A percentile compares a stretch with the other conserved stretches of the same genome.
These are phyloP conservation scores for Drosophila quinaria DNA, from an alignment of 2,888 invertebrate species.

Conservation along the genomic window DNA sequence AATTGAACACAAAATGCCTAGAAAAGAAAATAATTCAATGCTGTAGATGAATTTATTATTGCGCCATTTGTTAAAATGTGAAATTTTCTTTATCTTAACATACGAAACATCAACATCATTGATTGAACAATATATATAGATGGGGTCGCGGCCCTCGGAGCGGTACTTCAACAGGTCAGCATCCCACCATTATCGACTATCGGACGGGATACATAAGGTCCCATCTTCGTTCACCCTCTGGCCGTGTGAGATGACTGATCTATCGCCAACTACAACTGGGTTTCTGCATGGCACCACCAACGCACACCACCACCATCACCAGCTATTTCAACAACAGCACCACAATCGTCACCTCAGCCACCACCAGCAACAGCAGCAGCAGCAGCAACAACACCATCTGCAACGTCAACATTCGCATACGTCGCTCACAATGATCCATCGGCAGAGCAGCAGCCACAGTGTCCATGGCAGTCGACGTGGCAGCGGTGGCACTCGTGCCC, in stretches of 20 bases:
- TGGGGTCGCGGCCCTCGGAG: constrained; percentile 92
- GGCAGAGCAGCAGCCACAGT: constrained; percentile 77
- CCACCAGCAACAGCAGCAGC: constrained; percentile 60
- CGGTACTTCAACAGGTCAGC: constrained; percentile 85
- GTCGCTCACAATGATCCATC: constrained; percentile 74
- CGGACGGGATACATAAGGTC: constrained; percentile 92
- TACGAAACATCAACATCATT: constrained; percentile 17
- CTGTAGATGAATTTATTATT: constrained; percentile 22
- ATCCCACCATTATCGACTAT: constrained; percentile 86
- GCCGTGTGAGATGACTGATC: constrained; percentile 95
- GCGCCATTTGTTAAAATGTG: constrained; percentile 33
- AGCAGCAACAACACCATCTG: constrained; percentile 66
- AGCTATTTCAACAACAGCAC: constrained; percentile 68
- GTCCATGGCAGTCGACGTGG: constrained; percentile 64
- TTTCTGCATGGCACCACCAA: constrained; percentile 78
- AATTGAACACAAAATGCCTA: constrained; percentile 59
- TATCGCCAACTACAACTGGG: constrained; percentile 85
- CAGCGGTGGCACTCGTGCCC: constrained; percentile 69
- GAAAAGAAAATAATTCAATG: constrained; percentile 54
- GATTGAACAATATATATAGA: constrained; percentile 86
- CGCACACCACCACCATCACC: constrained; percentile 67
- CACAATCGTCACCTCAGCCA: constrained; percentile 64
- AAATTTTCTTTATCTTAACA: constrained; percentile 40
- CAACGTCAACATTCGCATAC: constrained; percentile 79
- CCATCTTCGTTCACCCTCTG: constrained; percentile 96